Evolutionary conservation across 2,797 vertebrate genomes (phyloP).

Genomic region (Taenioides sp.): DNA sequence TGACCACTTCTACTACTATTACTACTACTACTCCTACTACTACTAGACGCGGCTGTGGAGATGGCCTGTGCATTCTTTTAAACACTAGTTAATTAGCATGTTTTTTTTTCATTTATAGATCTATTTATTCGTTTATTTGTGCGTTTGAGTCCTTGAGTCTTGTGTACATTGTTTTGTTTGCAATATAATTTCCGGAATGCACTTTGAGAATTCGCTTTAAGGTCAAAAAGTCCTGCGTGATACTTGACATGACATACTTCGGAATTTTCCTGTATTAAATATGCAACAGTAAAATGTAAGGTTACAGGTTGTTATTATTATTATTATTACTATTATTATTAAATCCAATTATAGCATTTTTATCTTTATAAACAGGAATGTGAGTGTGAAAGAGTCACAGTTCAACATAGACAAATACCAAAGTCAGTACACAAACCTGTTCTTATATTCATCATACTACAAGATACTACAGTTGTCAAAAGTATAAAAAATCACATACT

Average conservation of each 20-base stretch:
- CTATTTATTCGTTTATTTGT: not conserved
- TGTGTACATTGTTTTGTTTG: too few relatives aligned
- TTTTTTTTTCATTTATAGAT: too few relatives aligned
- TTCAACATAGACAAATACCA: not conserved
- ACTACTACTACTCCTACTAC: too few relatives aligned
- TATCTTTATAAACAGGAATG: not conserved
- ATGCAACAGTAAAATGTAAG: too few relatives aligned
- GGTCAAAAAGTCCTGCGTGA: not conserved
- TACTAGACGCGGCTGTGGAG: too few relatives aligned
- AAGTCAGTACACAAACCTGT: not conserved
- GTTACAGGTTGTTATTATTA: not conserved
- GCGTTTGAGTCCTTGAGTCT: not conserved
- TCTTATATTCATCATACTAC: not conserved
- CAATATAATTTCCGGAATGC: not conserved
- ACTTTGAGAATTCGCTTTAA: not conserved
- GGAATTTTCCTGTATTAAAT: not conserved
- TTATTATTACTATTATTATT: not conserved
- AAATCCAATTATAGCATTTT: not conserved
- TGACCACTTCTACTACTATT: too few relatives aligned
- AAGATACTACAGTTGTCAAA: too few relatives aligned
- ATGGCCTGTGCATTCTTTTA: too few relatives aligned
- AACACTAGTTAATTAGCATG: too few relatives aligned
- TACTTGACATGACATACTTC: not conserved
- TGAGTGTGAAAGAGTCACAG: not conserved
- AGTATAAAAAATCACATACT: too few relatives aligned